Percentiles rank a stretch among this genome's conserved stretches.
These are phyloP conservation scores for Oncorhynchus mykiss DNA, from an alignment of 2,113 vertebrate species.

Conservation along the genomic window DNA sequence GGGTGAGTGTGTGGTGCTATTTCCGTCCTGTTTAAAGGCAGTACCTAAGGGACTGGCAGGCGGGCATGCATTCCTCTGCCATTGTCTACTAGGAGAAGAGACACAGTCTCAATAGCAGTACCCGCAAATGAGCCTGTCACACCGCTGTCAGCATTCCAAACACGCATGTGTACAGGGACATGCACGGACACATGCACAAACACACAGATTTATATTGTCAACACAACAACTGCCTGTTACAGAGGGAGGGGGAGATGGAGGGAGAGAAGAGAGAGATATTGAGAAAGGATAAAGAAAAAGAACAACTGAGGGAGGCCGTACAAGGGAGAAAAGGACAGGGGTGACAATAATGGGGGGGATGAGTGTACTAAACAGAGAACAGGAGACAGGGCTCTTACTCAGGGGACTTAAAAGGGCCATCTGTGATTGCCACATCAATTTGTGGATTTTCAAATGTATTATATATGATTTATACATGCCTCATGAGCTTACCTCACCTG, in stretches of 20 bases:
- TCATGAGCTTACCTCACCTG: no score
- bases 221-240: neutral
- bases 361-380: neutral
- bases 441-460: no score
- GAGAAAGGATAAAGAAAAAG: constrained; percentile 10
- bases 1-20: constrained; percentile 10
- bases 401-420: constrained; percentile 8
- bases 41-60: constrained; percentile 9
- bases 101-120: neutral
- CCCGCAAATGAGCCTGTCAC: no score
- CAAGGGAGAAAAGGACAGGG: neutral
- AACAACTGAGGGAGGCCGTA: neutral
- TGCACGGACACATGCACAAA: neutral
- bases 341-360: neutral
- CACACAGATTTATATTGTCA: neutral
- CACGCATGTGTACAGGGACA: neutral
- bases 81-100: constrained; percentile 2
- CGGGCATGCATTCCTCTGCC: constrained; percentile 6
- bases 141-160: neutral
- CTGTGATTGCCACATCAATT: no score
- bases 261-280: neutral
- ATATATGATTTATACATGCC: no score
- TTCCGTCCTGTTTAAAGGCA: constrained; percentile 18
- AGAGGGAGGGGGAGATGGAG: constrained; percentile 1
- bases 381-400: neutral